These are phyloP conservation scores for Coenonympha glycerion DNA, from an alignment of 2,888 invertebrate species.

Conservation along the genomic window DNA sequence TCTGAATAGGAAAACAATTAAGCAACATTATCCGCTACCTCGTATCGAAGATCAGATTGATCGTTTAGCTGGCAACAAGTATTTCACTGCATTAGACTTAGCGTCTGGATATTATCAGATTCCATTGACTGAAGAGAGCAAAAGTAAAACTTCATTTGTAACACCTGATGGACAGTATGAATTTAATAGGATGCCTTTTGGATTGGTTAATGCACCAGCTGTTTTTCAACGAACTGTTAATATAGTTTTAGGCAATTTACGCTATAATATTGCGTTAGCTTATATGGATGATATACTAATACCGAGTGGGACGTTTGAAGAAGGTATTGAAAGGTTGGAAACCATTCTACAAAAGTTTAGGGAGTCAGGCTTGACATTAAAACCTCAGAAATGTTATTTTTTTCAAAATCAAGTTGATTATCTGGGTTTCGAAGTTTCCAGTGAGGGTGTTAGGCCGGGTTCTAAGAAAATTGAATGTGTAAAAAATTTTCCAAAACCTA, in stretches of 20 bases:
- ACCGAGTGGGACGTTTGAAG: too few species aligned
- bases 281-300: conserved; percentile 29
- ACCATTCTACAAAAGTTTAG: too few species aligned
- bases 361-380: too few species aligned
- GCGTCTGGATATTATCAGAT: conserved; percentile 44
- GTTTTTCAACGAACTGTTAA: conserved; percentile 31
- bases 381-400: too few species aligned
- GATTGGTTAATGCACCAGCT: conserved; percentile 33
- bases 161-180: conserved; percentile 36
- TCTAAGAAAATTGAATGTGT: too few species aligned
- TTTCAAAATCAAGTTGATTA: too few species aligned
- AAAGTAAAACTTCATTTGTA: conserved; percentile 30
- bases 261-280: conserved; percentile 24
- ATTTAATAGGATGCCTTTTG: conserved; percentile 37
- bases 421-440: too few species aligned
- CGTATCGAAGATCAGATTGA: conserved; percentile 1
- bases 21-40: conserved; percentile 4
- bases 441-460: too few species aligned
- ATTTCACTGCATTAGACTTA: conserved; percentile 37
- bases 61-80: conserved; percentile 12
- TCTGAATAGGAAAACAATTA: conserved; percentile 16
- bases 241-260: conserved; percentile 20
- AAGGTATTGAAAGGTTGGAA: too few species aligned
- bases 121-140: conserved; percentile 29
- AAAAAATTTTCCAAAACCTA: too few species aligned